Conservation (phyloP, 2,113 vertebrate genomes). For the Forbesichthys papilliferus region DNA sequence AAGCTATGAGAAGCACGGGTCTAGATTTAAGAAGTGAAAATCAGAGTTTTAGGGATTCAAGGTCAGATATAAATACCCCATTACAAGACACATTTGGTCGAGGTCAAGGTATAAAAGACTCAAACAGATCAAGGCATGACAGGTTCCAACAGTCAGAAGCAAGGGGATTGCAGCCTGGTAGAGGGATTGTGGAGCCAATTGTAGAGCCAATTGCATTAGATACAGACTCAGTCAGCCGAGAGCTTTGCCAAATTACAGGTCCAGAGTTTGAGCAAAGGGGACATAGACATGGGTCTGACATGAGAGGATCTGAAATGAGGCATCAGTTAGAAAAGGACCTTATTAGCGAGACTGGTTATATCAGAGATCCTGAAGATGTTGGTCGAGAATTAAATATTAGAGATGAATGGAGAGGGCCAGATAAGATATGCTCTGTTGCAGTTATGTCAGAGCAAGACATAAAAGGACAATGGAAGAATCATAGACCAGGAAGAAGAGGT, state of each 20-base stretch:
- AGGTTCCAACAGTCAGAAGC: conserved; percentile 6
- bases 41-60: not conserved
- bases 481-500: conserved; percentile 17
- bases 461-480: conserved; percentile 12
- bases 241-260: not conserved
- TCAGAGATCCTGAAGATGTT: conserved; percentile 15
- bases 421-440: conserved; percentile 22
- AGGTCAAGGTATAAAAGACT: not conserved
- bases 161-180: not conserved
- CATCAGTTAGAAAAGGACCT: conserved; percentile 3
- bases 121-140: not conserved
- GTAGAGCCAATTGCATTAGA: not conserved
- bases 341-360: conserved; percentile 9
- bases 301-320: conserved; percentile 13
- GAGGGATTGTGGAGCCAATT: conserved; percentile 10
- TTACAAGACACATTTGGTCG: not conserved
- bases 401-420: conserved; percentile 24
- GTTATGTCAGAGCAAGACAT: conserved; percentile 7
- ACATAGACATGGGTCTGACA: not conserved
- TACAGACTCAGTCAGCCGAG: not conserved
- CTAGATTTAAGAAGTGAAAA: conserved; percentile 5
- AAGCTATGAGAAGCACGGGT: not conserved
- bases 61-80: not conserved
- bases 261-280: not conserved
- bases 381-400: conserved; percentile 3